These are phyloP conservation scores for Dinoponera quadriceps DNA, from an alignment of 1,140 invertebrate species.

Conservation along the genomic window DNA sequence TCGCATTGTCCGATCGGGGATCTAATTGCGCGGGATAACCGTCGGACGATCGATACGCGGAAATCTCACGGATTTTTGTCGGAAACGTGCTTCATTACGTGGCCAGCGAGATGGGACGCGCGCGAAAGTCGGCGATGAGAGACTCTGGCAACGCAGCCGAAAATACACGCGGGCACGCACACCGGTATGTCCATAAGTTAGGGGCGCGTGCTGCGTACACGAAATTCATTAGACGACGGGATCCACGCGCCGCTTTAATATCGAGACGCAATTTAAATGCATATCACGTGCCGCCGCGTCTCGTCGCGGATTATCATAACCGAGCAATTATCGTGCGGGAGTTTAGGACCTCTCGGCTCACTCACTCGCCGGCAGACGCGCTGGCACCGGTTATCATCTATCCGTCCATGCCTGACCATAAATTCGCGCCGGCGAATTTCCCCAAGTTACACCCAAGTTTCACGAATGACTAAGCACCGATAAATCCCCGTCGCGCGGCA, in stretches of 20 bases:
- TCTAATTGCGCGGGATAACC: no score
- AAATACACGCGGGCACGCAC: background rate
- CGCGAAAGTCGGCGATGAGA: slow-evolving; percentile 8
- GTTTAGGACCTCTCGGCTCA: slow-evolving; percentile 32
- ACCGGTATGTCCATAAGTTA: slow-evolving; percentile 24
- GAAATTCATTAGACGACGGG: slow-evolving; percentile 64
- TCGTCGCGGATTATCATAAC: slow-evolving; percentile 60
- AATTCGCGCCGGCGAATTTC: slow-evolving; percentile 48
- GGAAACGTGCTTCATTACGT: no score
- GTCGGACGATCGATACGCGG: no score
- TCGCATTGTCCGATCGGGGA: no score
- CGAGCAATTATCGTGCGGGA: slow-evolving; percentile 61
- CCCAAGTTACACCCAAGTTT: slow-evolving; percentile 53
- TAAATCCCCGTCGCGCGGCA: slow-evolving; percentile 47
- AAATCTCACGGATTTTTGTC: no score
- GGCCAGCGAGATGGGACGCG: no score
- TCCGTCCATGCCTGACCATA: slow-evolving; percentile 59
- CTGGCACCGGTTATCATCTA: slow-evolving; percentile 46
- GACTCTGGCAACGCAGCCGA: slow-evolving; percentile 14
- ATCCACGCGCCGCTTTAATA: slow-evolving; percentile 67
- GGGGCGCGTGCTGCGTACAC: slow-evolving; percentile 53
- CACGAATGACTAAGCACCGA: slow-evolving; percentile 58
- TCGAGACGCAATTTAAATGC: slow-evolving; percentile 69
- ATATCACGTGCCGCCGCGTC: slow-evolving; percentile 54
- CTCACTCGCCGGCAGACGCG: slow-evolving; percentile 7